These are phyloP conservation scores for Sebastes taczanowskii DNA, from an alignment of 2,797 vertebrate species.

Conservation along the genomic window DNA sequence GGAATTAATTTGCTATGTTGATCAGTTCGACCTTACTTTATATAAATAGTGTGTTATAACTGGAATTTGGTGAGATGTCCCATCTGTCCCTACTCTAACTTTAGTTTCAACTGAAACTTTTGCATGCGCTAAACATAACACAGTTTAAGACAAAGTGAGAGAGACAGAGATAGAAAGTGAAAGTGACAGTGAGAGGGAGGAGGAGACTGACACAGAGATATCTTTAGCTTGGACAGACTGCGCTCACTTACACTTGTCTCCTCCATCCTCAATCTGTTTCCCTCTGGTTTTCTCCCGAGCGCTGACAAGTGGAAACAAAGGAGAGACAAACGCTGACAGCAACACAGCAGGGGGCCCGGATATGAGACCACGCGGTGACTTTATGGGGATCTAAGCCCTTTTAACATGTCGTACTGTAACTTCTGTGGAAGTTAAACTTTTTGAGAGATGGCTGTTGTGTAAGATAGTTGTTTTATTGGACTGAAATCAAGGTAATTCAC, in stretches of 20 bases:
- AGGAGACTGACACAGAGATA: constrained; percentile 44
- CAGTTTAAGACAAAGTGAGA: constrained; percentile 25
- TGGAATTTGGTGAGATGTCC: neutral
- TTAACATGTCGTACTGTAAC: constrained; percentile 28
- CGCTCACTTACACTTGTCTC: constrained; percentile 56
- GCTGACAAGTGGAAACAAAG: constrained; percentile 68
- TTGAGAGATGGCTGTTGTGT: neutral
- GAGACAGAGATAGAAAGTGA: constrained; percentile 34
- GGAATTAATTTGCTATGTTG: neutral
- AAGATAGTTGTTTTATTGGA: neutral
- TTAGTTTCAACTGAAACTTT: constrained; percentile 32
- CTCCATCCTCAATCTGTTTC: constrained; percentile 46
- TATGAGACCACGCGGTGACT: constrained; percentile 25
- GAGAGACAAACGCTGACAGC: constrained; percentile 54
- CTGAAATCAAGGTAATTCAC: neutral
- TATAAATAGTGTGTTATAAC: neutral
- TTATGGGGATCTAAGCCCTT: constrained; percentile 10
- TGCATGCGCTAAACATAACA: constrained; percentile 22
- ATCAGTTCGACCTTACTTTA: neutral
- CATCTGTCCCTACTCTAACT: neutral
- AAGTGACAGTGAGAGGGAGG: constrained; percentile 47
- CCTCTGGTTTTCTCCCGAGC: constrained; percentile 52
- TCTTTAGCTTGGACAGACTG: constrained; percentile 66
- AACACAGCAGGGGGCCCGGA: constrained; percentile 14
- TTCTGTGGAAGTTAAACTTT: neutral